Percentiles rank a stretch among this genome's conserved stretches.
Evolutionary conservation across 2,888 invertebrate genomes (phyloP).

Genomic region (Rapana venosa): DNA sequence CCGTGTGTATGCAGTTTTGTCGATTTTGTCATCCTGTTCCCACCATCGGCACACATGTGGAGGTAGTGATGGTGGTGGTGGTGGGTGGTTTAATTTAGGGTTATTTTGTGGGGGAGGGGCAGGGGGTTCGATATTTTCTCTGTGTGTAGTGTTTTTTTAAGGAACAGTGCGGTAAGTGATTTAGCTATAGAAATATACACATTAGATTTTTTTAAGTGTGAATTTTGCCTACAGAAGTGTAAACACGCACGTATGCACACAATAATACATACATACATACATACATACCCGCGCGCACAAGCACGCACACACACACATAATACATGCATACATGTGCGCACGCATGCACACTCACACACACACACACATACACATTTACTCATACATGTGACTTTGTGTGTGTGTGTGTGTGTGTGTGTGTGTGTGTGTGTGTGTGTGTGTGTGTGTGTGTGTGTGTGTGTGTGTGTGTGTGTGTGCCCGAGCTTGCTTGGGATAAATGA

Average conservation of each 20-base stretch:
- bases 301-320: too few relatives aligned
- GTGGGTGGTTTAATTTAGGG: too few relatives aligned
- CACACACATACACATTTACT: too few relatives aligned
- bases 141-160: too few relatives aligned
- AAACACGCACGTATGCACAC: neutral
- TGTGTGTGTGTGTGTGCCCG: neutral
- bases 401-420: constrained; percentile 15
- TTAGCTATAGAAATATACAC: neutral
- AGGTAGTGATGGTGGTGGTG: too few relatives aligned
- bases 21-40: too few relatives aligned
- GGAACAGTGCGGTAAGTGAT: neutral
- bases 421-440: neutral
- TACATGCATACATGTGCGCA: too few relatives aligned
- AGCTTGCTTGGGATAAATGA: neutral
- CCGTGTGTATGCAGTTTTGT: too few relatives aligned
- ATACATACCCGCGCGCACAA: neutral
- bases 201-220: neutral
- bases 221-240: neutral
- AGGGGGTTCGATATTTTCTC: too few relatives aligned
- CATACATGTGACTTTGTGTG: neutral
- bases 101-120: too few relatives aligned
- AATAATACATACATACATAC: neutral
- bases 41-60: too few relatives aligned
- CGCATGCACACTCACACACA: too few relatives aligned
- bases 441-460: neutral